Conservation (phyloP, 2,797 vertebrate species). For the Oreochromis grahami region DNA sequence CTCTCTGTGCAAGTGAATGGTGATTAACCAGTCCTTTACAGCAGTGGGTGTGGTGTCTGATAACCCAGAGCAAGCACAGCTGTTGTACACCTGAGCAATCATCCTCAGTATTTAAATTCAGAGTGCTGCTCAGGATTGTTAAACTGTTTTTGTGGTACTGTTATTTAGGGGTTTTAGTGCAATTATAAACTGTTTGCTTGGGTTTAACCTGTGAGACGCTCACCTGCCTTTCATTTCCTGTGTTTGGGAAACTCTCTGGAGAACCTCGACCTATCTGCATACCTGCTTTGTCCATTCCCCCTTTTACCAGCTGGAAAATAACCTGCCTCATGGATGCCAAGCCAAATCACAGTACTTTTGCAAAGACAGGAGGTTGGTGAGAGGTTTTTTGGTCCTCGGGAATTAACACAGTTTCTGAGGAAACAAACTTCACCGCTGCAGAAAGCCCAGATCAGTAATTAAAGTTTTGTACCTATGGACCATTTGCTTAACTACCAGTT, state of each 20-base stretch:
- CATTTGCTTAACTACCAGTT: background rate
- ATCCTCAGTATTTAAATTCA: background rate
- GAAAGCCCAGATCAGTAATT: background rate
- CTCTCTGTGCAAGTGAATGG: background rate
- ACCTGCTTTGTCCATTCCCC: background rate
- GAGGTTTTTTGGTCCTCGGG: background rate
- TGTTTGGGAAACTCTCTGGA: background rate
- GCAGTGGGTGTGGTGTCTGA: background rate
- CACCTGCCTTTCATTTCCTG: background rate
- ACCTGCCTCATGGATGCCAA: background rate
- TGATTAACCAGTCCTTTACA: background rate
- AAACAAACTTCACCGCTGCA: background rate
- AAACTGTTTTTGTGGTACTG: background rate
- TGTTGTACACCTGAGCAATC: background rate
- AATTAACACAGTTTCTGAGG: background rate
- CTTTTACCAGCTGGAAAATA: background rate
- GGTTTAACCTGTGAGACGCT: rapidly evolving
- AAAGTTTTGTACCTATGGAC: rapidly evolving
- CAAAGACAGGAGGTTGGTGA: background rate
- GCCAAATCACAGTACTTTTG: background rate
- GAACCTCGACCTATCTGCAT: rapidly evolving
- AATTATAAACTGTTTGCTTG: background rate
- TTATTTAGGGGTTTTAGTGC: background rate
- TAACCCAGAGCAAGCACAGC: background rate
- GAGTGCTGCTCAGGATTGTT: background rate